Evolutionary conservation across 2,888 invertebrate genomes (phyloP).

Genomic region (Muschampia plurimacula): DNA sequence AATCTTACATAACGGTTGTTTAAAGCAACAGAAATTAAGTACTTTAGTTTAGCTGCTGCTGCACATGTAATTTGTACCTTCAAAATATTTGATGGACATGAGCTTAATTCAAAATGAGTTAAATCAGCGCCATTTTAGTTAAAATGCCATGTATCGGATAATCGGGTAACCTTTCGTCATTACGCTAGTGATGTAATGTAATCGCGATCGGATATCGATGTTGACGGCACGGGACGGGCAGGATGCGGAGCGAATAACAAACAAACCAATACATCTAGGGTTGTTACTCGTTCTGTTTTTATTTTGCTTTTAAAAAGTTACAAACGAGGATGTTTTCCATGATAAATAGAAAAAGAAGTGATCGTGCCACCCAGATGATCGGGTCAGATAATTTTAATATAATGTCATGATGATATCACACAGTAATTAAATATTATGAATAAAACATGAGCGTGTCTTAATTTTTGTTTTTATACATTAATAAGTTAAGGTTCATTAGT

Average conservation of each 20-base stretch:
- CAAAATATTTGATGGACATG: conserved; percentile 25
- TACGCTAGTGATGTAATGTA: conserved; percentile 33
- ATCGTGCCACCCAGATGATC: too few species aligned
- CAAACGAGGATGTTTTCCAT: too few species aligned
- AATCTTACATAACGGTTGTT: conserved; percentile 1
- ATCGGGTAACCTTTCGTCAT: conserved; percentile 31
- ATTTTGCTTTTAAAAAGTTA: background rate
- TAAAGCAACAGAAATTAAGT: background rate
- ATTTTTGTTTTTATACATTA: too few species aligned
- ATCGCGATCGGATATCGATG: conserved; percentile 26
- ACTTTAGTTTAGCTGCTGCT: too few species aligned
- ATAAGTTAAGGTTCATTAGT: too few species aligned
- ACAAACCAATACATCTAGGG: conserved; percentile 23
- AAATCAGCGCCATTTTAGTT: background rate
- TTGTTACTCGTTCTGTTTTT: background rate
- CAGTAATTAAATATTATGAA: too few species aligned
- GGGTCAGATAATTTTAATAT: too few species aligned
- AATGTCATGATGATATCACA: too few species aligned
- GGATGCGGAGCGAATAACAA: conserved; percentile 33
- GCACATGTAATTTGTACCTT: conserved; percentile 15
- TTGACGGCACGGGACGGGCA: conserved; percentile 32
- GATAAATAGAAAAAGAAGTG: too few species aligned
- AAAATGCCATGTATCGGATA: conserved; percentile 27
- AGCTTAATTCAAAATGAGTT: conserved; percentile 8
- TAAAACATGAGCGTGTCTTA: too few species aligned